Evolutionary conservation across 2,113 vertebrate genomes (phyloP).

Genomic region (Helogale parvula): DNA sequence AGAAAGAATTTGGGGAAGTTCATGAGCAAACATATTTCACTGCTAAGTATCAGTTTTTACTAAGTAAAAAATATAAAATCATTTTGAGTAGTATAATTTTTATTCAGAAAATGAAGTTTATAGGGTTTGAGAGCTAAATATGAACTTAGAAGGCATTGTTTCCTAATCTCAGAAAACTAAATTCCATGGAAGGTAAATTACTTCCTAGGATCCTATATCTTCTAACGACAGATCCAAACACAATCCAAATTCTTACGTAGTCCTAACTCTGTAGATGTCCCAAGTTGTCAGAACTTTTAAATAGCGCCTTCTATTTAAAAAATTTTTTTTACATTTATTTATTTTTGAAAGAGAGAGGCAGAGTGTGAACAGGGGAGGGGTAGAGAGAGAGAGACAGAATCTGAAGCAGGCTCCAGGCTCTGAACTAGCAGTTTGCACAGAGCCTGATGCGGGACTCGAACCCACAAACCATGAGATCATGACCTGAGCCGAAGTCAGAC

Average conservation of each 20-base stretch:
- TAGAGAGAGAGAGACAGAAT: too few relatives aligned
- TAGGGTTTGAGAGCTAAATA: not conserved
- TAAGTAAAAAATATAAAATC: not conserved
- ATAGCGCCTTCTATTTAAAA: not conserved
- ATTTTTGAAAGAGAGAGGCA: too few relatives aligned
- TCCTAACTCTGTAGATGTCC: not conserved
- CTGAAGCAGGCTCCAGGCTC: too few relatives aligned
- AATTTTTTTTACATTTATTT: too few relatives aligned
- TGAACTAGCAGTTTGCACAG: too few relatives aligned
- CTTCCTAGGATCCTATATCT: not conserved
- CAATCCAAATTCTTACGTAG: not conserved
- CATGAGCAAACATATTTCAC: not conserved
- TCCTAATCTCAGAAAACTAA: not conserved
- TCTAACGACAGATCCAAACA: not conserved
- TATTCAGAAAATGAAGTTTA: not conserved
- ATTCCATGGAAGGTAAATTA: not conserved
- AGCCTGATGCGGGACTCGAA: too few relatives aligned
- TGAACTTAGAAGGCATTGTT: not conserved
- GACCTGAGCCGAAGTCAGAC: too few relatives aligned
- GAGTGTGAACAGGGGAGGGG: too few relatives aligned
- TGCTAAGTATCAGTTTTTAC: not conserved
- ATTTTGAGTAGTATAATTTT: not conserved
- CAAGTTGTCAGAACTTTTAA: not conserved
- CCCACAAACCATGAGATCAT: too few relatives aligned
- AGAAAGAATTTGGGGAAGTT: not conserved